Percentiles rank a stretch among this genome's conserved stretches.
Conservation (phyloP, 2,797 vertebrate species). For the Falco berigora region DNA sequence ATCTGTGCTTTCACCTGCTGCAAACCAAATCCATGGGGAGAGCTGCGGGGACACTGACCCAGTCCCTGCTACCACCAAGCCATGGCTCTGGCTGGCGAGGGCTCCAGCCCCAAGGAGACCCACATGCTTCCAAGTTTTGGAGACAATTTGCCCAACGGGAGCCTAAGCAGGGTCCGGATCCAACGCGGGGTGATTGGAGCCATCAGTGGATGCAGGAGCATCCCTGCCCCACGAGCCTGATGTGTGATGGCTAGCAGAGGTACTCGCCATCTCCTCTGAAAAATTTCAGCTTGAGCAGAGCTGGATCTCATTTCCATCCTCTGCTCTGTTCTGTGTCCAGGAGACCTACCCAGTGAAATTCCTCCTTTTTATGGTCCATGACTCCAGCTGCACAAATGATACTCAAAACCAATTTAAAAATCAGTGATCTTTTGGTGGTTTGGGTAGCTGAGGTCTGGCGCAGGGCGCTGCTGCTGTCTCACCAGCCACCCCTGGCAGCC, state of each 20-base stretch:
- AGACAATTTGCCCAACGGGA: background rate
- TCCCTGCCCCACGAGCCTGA: rapidly evolving
- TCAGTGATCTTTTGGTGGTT: background rate
- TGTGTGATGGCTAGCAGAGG: background rate
- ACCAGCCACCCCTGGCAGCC: background rate
- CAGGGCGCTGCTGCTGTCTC: background rate
- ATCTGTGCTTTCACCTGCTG: background rate
- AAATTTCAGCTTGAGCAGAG: background rate
- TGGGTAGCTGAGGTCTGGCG: background rate
- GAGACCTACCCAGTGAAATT: slow-evolving; percentile 4
- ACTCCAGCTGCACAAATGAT: background rate
- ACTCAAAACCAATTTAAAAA: background rate
- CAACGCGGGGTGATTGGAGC: rapidly evolving
- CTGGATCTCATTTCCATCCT: slow-evolving; percentile 4
- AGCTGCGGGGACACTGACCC: rapidly evolving
- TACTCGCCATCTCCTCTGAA: rapidly evolving
- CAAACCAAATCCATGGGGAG: background rate
- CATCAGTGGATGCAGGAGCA: background rate
- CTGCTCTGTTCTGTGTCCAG: slow-evolving; percentile 35
- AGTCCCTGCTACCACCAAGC: too few species aligned
- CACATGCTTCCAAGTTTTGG: background rate
- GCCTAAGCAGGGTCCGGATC: background rate
- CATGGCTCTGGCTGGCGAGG: background rate
- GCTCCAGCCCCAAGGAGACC: background rate
- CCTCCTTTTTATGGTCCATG: background rate